Conservation (phyloP, 2,797 vertebrate species). For the Synaphobranchus kaupii region DNA sequence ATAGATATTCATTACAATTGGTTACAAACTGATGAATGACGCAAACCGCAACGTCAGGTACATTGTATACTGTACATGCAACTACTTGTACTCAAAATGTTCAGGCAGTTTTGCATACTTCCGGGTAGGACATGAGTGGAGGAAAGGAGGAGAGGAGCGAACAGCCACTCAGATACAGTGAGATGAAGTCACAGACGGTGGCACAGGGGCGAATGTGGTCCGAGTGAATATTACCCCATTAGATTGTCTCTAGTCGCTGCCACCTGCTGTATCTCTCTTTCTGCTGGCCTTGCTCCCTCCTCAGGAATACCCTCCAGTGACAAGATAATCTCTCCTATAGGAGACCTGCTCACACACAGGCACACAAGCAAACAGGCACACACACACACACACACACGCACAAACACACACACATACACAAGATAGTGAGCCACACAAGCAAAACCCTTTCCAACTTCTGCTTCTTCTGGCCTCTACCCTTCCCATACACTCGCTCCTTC, state of each 20-base stretch:
- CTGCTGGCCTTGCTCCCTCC: background rate
- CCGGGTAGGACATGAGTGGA: too few relatives aligned
- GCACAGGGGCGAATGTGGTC: background rate
- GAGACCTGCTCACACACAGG: background rate
- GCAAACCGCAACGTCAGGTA: too few relatives aligned
- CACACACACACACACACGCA: background rate
- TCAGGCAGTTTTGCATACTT: too few relatives aligned
- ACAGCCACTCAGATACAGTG: background rate
- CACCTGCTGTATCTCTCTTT: background rate
- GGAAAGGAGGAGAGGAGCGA: too few relatives aligned
- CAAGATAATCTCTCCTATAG: background rate
- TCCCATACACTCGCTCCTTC: background rate
- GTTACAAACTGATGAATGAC: too few relatives aligned
- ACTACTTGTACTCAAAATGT: too few relatives aligned
- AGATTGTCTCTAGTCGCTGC: background rate
- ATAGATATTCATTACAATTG: too few relatives aligned
- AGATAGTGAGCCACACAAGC: background rate
- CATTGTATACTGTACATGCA: too few relatives aligned
- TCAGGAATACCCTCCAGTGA: constrained; percentile 1
- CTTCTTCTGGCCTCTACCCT: too few relatives aligned
- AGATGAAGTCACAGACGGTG: background rate
- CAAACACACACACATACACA: background rate
- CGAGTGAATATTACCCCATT: background rate
- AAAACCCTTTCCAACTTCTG: background rate
- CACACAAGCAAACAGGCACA: background rate